Conservation (phyloP, 2,888 invertebrate species). For the Ophonus ardosiacus region DNA sequence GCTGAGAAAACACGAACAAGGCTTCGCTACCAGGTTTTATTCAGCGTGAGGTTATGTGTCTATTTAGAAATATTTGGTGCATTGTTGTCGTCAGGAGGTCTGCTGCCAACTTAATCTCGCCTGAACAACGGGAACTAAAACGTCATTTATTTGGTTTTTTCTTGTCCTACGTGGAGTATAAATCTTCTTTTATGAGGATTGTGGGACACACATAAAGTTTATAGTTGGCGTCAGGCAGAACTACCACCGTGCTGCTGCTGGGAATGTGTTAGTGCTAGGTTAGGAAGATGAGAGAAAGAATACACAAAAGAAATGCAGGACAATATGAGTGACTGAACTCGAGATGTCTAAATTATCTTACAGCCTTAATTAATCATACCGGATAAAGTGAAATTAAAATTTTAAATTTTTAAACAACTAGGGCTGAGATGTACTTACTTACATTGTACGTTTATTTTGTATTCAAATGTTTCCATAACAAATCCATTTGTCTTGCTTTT, state of each 20-base stretch:
- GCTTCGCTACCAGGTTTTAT: constrained; percentile 42
- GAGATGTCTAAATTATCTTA: constrained; percentile 42
- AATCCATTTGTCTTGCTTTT: no score
- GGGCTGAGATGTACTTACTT: neutral
- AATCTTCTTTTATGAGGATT: constrained; percentile 64
- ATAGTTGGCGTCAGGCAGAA: constrained; percentile 60
- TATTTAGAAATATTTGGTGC: constrained; percentile 63
- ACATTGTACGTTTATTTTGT: no score
- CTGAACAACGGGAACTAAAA: constrained; percentile 63
- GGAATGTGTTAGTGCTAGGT: constrained; percentile 1
- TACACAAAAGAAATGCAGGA: constrained; percentile 66
- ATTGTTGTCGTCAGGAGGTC: constrained; percentile 63
- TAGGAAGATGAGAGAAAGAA: constrained; percentile 71
- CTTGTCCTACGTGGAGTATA: constrained; percentile 57
- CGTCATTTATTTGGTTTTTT: constrained; percentile 63
- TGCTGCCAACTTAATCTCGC: constrained; percentile 63
- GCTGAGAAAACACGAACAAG: constrained; percentile 61
- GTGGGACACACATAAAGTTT: constrained; percentile 64
- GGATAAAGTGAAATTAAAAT: neutral
- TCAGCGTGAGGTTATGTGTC: constrained; percentile 57
- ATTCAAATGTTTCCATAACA: no score
- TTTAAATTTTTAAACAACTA: neutral
- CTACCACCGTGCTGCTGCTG: constrained; percentile 49
- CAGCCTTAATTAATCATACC: neutral
- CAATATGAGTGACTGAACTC: constrained; percentile 11